Evolutionary conservation across 2,888 invertebrate species (phyloP), one percentile per base, ranked within the genome.

Genomic region (Drosophila suboccidentalis): DNA sequence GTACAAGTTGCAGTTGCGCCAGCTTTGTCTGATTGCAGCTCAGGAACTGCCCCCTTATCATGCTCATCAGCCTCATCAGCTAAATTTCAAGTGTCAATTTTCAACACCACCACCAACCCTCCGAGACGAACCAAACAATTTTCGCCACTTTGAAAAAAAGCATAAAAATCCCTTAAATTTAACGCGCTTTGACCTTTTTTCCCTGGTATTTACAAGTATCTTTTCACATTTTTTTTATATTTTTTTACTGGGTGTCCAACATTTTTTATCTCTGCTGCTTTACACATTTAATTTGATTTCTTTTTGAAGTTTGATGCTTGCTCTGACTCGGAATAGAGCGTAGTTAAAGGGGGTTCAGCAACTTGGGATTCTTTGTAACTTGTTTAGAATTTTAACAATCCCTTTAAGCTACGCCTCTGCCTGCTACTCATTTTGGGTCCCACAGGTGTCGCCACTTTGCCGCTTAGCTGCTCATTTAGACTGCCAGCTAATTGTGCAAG

Each of bases 281-380:
- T 81, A 74, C 88, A 83, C 87, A 82, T 82, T 86, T 87, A 84
- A 86, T 86, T 86, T 87, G 83, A 86, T 87, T 87, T 86, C 86
- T 86, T 86, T 80, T 84, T 84, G 84, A 84, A 84, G 87, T 84
- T 80, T 84, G 84, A 84, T 84, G 87, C 83, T 69, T 63, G 19
- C 69, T 49, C 63, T 54, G 63, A 71, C 63, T 61, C 47, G 54
- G 53, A 49, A 62, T 11, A 10, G 32, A 38, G 66, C 62, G 67
- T 43, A 49, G 68, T 22, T 13, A 1, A 60, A 34, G 26, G 46
- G 65, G 69, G 60, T 11, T 15, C 8, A 3, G 11, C n/a, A 4
- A n/a, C 1, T 19, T 50, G 4, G 9, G 19, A 11, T 36, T 4
- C 53, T 13, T n/a, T 17, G 11, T n/a, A n/a, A n/a, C n/a, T n/a